These are phyloP conservation scores for Epicampocera succincta DNA, from an alignment of 2,888 invertebrate species.

Conservation along the genomic window DNA sequence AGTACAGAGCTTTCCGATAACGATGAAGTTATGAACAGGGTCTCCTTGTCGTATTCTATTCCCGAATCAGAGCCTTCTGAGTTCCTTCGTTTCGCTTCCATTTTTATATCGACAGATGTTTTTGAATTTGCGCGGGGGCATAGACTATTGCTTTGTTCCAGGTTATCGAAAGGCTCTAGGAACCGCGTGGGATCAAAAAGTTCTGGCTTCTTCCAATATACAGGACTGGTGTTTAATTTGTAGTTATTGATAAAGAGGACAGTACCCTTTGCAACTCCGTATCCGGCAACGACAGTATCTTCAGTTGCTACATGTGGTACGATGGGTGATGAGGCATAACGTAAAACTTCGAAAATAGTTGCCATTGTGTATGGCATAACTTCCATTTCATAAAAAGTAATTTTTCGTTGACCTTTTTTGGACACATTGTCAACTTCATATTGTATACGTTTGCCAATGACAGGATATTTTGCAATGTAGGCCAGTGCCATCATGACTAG, in stretches of 20 bases:
- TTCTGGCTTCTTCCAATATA: conserved; percentile 88
- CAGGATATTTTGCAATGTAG: conserved; percentile 86
- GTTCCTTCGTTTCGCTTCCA: conserved; percentile 75
- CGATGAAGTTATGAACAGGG: conserved; percentile 2
- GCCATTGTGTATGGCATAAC: conserved; percentile 91
- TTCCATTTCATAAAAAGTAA: conserved; percentile 86
- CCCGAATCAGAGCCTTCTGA: conserved; percentile 83
- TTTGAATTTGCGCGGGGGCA: neutral
- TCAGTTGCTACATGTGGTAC: conserved; percentile 94
- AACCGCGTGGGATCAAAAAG: conserved; percentile 90
- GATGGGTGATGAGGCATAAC: conserved; percentile 92
- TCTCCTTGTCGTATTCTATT: conserved; percentile 83
- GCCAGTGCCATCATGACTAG: conserved; percentile 89
- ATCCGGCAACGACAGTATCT: conserved; percentile 88
- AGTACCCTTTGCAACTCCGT: conserved; percentile 88
- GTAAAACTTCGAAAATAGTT: conserved; percentile 89
- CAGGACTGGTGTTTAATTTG: conserved; percentile 87
- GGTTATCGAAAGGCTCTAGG: conserved; percentile 79
- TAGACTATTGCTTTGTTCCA: neutral
- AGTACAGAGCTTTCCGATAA: conserved; percentile 42
- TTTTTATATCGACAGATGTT: neutral
- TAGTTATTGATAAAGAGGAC: conserved; percentile 93
- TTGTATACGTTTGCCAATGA: conserved; percentile 86
- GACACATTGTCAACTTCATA: conserved; percentile 86
- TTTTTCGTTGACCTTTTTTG: conserved; percentile 82